Percentiles rank a stretch among this genome's conserved stretches.
Evolutionary conservation across 2,797 vertebrate genomes (phyloP).

Genomic region (Valencia hispanica): DNA sequence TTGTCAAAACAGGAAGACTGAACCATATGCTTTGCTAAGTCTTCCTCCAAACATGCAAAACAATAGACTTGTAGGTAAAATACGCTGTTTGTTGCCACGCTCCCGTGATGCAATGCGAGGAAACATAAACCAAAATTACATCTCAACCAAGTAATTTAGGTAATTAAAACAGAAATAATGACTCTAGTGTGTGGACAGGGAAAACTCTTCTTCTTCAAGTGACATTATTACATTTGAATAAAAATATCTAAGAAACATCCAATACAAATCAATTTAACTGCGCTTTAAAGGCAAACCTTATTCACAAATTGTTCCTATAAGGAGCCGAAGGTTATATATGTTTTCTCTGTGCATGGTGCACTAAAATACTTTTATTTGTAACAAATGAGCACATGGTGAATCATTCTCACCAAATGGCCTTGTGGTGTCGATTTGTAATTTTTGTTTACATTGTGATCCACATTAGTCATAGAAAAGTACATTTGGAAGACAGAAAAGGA

Average conservation of each 20-base stretch:
- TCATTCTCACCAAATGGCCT: background rate
- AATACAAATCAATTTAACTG: background rate
- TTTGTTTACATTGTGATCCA: background rate
- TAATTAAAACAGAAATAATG: background rate
- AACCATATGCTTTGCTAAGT: no score
- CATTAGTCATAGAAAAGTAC: background rate
- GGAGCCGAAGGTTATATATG: background rate
- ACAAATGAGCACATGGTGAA: background rate
- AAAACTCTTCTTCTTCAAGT: background rate
- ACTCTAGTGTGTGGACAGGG: background rate
- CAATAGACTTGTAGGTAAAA: no score
- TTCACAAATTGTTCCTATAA: background rate
- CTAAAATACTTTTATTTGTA: background rate
- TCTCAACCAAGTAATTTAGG: background rate
- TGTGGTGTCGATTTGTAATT: background rate
- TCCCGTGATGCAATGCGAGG: no score
- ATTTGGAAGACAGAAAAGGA: background rate
- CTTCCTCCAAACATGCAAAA: no score
- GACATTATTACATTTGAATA: background rate
- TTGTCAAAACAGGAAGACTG: no score
- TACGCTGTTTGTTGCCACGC: no score
- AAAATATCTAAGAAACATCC: background rate
- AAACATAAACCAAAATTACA: no score
- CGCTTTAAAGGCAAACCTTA: background rate
- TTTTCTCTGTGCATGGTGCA: background rate